These are phyloP conservation scores for Monopterus albus DNA, from an alignment of 2,113 vertebrate genomes.

Conservation along the genomic window DNA sequence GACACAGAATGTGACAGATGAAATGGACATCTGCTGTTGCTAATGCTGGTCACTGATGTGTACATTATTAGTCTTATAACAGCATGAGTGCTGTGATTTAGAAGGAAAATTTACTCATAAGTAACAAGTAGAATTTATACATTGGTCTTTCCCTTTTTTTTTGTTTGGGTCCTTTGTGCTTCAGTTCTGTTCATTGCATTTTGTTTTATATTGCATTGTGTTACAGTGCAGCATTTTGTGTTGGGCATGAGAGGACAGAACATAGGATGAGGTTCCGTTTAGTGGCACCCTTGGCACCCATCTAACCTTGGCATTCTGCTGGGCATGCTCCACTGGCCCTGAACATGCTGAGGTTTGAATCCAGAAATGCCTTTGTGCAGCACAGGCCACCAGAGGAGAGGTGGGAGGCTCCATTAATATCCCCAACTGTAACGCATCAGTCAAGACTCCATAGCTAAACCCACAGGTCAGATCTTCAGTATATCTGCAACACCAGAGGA, in stretches of 20 bases:
- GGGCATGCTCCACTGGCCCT: conserved; percentile 74
- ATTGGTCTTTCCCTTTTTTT: conserved; percentile 4
- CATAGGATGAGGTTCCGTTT: conserved; percentile 74
- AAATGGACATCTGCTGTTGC: conserved; percentile 58
- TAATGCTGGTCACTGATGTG: conserved; percentile 50
- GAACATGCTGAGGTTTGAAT: conserved; percentile 83
- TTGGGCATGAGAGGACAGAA: conserved; percentile 56
- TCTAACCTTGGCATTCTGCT: conserved; percentile 81
- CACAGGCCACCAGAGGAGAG: conserved; percentile 72
- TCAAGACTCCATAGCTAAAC: conserved; percentile 42
- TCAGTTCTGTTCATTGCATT: conserved; percentile 16
- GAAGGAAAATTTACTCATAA: conserved; percentile 10
- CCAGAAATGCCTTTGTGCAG: conserved; percentile 78
- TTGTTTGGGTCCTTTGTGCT: conserved; percentile 22
- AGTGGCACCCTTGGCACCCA: conserved; percentile 81
- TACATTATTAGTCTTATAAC: conserved; percentile 46
- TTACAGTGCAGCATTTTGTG: conserved; percentile 60
- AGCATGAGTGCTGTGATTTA: conserved; percentile 26
- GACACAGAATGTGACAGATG: conserved; percentile 46
- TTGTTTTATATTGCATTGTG: conserved; percentile 48
- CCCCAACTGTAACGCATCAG: conserved; percentile 58
- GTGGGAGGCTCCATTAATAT: conserved; percentile 66
- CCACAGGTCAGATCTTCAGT: conserved; percentile 45
- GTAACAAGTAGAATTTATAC: conserved; percentile 19
- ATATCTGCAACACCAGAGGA: conserved; percentile 8